Conservation (phyloP, 30 jellyfish, hydroid and myxozoan species). For the Haliclystus octoradiatus region DNA sequence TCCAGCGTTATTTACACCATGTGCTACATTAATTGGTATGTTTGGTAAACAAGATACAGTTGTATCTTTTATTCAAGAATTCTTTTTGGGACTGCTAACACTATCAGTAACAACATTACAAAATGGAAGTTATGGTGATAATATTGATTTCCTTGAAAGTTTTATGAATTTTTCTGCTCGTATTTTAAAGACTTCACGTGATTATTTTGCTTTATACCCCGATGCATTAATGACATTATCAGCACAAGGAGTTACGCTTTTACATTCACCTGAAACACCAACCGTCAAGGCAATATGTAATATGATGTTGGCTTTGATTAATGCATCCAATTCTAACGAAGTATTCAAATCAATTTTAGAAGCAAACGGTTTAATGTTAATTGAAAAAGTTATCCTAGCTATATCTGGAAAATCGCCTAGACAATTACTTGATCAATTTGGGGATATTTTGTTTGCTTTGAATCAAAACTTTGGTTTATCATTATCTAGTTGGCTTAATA, state of each 20-base stretch:
- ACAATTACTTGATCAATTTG: constrained; percentile 36
- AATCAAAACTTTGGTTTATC: constrained; percentile 30
- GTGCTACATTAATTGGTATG: constrained; percentile 64
- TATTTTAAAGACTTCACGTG: constrained; percentile 54
- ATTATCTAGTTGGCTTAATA: constrained; percentile 39
- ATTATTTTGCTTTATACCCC: constrained; percentile 14
- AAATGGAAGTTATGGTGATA: constrained; percentile 12
- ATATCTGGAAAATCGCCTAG: constrained; percentile 77
- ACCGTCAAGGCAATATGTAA: constrained; percentile 53
- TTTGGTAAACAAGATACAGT: constrained; percentile 34
- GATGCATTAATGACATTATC: constrained; percentile 35
- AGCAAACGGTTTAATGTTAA: constrained; percentile 52
- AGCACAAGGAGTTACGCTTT: too few species aligned
- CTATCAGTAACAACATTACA: constrained; percentile 23
- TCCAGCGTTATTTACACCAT: constrained; percentile 33
- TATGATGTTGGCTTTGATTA: constrained; percentile 30
- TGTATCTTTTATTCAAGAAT: constrained; percentile 3
- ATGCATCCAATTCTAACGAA: constrained; percentile 17
- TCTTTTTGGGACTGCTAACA: constrained; percentile 23
- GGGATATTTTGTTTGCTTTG: constrained; percentile 50
- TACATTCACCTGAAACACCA: too few species aligned
- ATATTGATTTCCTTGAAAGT: constrained; percentile 62
- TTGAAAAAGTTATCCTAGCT: constrained; percentile 30
- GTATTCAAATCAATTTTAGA: constrained; percentile 23
- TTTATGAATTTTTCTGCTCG: constrained; percentile 47